A percentile compares a stretch with the other conserved stretches of the same genome.
These are phyloP conservation scores for Eudasyphora cyanicolor DNA, from an alignment of 2,888 invertebrate genomes.

Conservation along the genomic window DNA sequence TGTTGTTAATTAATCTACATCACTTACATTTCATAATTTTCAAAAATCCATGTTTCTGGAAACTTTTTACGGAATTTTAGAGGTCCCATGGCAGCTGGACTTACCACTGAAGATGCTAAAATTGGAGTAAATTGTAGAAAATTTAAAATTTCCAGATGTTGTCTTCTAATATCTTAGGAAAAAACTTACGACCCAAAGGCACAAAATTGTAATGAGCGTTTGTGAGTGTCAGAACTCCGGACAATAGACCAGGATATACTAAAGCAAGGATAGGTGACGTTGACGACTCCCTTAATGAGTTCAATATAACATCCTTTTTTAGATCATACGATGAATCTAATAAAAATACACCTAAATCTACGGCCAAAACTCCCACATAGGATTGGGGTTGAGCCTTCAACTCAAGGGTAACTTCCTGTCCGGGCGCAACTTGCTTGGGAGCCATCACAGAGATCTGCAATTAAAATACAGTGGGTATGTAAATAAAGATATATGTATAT, in stretches of 20 bases:
- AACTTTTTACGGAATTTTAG: slow-evolving; percentile 10
- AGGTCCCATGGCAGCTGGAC: neutral
- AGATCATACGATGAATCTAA: slow-evolving; percentile 85
- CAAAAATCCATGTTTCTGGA: slow-evolving; percentile 31
- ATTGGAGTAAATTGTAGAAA: too few species aligned
- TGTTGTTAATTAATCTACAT: too few species aligned
- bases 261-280: neutral
- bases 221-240: slow-evolving; percentile 75
- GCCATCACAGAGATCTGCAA: slow-evolving; percentile 84
- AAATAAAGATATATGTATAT: neutral
- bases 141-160: too few species aligned
- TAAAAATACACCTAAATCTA: slow-evolving; percentile 90
- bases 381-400: slow-evolving; percentile 92
- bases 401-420: slow-evolving; percentile 87
- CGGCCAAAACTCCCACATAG: slow-evolving; percentile 91
- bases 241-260: slow-evolving; percentile 49
- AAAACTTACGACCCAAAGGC: too few species aligned
- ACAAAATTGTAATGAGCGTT: slow-evolving; percentile 76
- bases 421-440: slow-evolving; percentile 86
- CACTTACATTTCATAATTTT: slow-evolving; percentile 53
- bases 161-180: too few species aligned
- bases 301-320: slow-evolving; percentile 81
- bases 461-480: neutral
- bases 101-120: neutral
- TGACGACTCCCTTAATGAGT: slow-evolving; percentile 63